A percentile compares a stretch with the other conserved stretches of the same genome.
Conservation (phyloP, 92 coral and sea anemone species). For the Phenganax subtilis region DNA sequence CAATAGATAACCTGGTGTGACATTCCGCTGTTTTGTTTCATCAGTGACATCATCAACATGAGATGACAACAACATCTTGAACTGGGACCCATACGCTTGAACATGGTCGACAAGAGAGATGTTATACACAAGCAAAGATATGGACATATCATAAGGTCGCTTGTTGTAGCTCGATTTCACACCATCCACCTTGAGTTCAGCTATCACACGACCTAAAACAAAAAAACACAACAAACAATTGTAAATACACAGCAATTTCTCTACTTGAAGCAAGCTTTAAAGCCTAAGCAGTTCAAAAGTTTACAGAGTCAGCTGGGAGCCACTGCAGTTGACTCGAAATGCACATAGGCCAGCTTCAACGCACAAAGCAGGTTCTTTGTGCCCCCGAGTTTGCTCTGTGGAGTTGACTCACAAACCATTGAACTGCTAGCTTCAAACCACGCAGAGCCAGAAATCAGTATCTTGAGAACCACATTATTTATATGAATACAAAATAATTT, state of each 20-base stretch:
- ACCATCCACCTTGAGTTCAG: constrained; percentile 82
- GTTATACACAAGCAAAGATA: constrained; percentile 78
- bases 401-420: background rate
- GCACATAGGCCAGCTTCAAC: too few relatives aligned
- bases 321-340: too few relatives aligned
- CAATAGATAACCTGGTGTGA: constrained; percentile 10
- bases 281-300: background rate
- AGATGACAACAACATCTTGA: constrained; percentile 80
- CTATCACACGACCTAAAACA: constrained; percentile 75
- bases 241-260: background rate
- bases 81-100: constrained; percentile 88
- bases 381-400: too few relatives aligned
- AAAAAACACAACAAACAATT: background rate
- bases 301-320: too few relatives aligned
- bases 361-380: background rate
- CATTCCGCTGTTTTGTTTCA: constrained; percentile 32
- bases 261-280: background rate
- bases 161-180: constrained; percentile 76
- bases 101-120: constrained; percentile 81
- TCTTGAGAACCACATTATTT: background rate
- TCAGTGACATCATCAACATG: constrained; percentile 44
- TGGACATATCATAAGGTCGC: constrained; percentile 75
- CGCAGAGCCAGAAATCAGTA: too few relatives aligned
- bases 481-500: too few relatives aligned
- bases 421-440: background rate